phyloP scores from a whole-genome alignment of 2,113 vertebrate genomes.

The Illadopsis cleaveri region DNA sequence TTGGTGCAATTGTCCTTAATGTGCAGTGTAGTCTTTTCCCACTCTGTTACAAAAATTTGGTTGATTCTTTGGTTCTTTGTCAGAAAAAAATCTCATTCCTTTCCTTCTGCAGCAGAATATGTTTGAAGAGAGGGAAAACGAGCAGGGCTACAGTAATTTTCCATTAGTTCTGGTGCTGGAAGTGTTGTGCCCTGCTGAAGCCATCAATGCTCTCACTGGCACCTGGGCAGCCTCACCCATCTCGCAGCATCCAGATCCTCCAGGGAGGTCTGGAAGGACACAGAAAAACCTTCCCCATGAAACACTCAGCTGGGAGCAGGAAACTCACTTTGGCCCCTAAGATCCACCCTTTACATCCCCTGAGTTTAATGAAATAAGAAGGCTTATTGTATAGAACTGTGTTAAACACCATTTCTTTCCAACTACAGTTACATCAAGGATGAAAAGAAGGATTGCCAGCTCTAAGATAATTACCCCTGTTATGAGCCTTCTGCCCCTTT shows the following conservation, averaged over 20 bases:
- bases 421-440: background rate
- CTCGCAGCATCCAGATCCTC: background rate
- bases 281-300: background rate
- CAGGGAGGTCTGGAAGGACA: background rate
- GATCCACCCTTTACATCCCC: background rate
- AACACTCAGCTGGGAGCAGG: background rate
- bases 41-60: background rate
- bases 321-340: background rate
- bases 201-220: background rate
- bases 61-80: background rate
- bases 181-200: background rate
- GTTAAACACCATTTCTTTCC: constrained; percentile 36
- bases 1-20: background rate
- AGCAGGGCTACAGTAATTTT: background rate
- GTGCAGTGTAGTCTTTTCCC: background rate
- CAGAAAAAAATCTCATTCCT: background rate
- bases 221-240: rapidly evolving
- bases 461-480: constrained; percentile 8
- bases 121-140: background rate
- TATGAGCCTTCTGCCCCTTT: constrained; percentile 42
- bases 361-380: background rate
- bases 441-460: constrained; percentile 25
- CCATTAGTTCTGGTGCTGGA: background rate
- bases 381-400: background rate
- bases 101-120: background rate